Percentiles rank a stretch among this genome's conserved stretches.
phyloP scores from a whole-genome alignment of 2,113 vertebrate species.

The Gobio gobio region DNA sequence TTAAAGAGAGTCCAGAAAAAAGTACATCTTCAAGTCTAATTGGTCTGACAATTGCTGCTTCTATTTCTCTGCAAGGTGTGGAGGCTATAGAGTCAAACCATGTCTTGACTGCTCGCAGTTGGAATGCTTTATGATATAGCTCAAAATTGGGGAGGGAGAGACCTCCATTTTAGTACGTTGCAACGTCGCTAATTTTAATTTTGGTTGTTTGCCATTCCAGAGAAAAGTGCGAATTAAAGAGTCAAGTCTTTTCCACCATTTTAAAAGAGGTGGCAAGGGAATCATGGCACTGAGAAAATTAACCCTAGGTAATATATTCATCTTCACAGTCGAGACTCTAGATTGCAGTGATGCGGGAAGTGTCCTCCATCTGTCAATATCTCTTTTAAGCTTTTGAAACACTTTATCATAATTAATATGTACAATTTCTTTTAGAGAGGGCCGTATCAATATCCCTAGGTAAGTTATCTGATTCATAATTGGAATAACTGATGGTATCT shows the following conservation, averaged over 20 bases:
- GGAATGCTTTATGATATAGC: too few species aligned
- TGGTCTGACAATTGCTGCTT: too few species aligned
- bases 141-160: not conserved
- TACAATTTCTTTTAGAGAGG: not conserved
- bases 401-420: not conserved
- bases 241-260: not conserved
- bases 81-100: too few species aligned
- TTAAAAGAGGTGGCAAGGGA: not conserved
- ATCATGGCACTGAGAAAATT: constrained; percentile 8
- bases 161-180: not conserved
- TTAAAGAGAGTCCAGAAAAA: too few species aligned
- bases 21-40: too few species aligned
- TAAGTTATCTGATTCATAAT: not conserved
- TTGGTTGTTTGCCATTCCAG: not conserved
- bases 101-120: too few species aligned
- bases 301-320: not conserved
- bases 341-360: not conserved
- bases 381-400: not conserved
- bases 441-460: not conserved
- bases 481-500: not conserved
- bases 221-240: not conserved
- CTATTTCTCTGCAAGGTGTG: too few species aligned
- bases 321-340: not conserved
- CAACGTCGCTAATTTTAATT: not conserved
- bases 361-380: not conserved